Evolutionary conservation across 1,140 invertebrate species (phyloP), one percentile per base, ranked within the genome.

Genomic region (Papilio polyxenes): DNA sequence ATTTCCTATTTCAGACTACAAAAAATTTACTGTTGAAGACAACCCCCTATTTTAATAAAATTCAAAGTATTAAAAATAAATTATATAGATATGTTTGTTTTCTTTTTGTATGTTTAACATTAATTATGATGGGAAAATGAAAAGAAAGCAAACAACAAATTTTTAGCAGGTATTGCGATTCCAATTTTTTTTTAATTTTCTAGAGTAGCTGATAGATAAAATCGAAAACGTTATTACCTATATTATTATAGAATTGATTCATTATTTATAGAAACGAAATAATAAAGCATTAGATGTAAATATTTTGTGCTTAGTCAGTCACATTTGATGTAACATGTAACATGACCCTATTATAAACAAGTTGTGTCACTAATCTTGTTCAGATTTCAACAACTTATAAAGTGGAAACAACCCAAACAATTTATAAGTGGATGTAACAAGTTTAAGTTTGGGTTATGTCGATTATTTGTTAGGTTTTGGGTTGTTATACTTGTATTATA

Each of bases 361-460:
- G 65, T 72, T 72, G 59, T 23, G 65, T 65, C 20, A 65, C 23
- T 65, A 65, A 65, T 72, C 65, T 72, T 72, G 65, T 72, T 72
- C 65, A 13, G 31, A 72, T 72, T 72, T 37, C 31, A 37, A 37
- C 13, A 40, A 72, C 65, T 72, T 72, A 13, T 37, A 17, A 72
- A 72, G 31, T 40, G 65, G 65, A 5, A 15, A 37, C 9, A 72
- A 40, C 65, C 65, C 65, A 72, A 72, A 72, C 65, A 37, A 72
- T 72, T 72, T 37, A 37, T 72, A 72, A 72, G 65, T 72, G 65
- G 65, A 72, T 72, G 65, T 72, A 72, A 72, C 65, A 72, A 72
- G 65, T 72, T 72, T 72, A 72, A 40, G 65, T 72, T 72, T 65
- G 20, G 20, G 62, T 65, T 72, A 72, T 72, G 65, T 72, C 31